phyloP scores from a whole-genome alignment of 2,888 invertebrate species.

The Cerastis leucographa region DNA sequence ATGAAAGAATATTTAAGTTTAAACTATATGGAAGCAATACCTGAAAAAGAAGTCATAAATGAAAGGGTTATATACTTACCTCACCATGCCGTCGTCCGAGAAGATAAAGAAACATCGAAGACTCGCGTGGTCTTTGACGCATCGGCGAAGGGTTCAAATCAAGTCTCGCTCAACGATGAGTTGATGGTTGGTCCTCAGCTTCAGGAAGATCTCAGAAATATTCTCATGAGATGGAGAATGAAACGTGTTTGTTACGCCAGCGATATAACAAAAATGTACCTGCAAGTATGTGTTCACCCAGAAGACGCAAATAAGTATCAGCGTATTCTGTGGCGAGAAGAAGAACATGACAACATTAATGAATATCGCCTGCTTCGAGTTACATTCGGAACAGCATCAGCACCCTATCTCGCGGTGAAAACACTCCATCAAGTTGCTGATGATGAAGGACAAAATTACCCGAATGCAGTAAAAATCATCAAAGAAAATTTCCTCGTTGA shows the following conservation, averaged over 20 bases:
- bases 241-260: not conserved
- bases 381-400: too few relatives aligned
- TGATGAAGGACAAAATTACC: constrained; percentile 3
- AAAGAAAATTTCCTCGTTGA: too few relatives aligned
- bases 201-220: not conserved
- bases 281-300: not conserved
- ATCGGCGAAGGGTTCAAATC: not conserved
- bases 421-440: not conserved
- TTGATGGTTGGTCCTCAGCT: not conserved
- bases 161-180: not conserved
- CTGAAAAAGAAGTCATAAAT: not conserved
- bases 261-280: constrained; percentile 40
- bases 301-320: not conserved
- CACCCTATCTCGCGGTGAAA: not conserved
- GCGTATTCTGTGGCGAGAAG: not conserved
- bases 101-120: not conserved
- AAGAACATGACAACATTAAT: not conserved
- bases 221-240: constrained; percentile 10
- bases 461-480: not conserved
- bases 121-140: not conserved
- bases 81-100: not conserved
- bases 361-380: too few relatives aligned
- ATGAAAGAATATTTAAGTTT: constrained; percentile 1
- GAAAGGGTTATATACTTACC: not conserved
- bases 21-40: not conserved